Base-by-base conservation (phyloP, 2,888 invertebrate species). In the Eupeodes luniger region DNA sequence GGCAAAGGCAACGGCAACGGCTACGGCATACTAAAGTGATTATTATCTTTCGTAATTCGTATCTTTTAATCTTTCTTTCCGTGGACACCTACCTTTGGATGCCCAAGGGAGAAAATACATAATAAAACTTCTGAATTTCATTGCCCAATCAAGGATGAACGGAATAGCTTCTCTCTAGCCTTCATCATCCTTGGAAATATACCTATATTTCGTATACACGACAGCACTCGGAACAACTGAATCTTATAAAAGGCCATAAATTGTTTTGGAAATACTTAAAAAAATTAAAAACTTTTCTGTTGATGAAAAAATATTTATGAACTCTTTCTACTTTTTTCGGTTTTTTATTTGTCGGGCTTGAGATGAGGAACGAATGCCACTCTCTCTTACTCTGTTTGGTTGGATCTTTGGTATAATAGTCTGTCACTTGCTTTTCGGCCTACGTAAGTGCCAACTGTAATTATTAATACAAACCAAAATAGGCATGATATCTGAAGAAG, bases 11-110 rank as follows among this genome's bases (percentile, higher is more conserved):
- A 14, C 11, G 12, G 27, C 27, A 27, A 27, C 27, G 27, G 27
- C 27, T 27, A 27, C 27, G 27, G 67, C 47, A 70, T 55, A 75
- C 55, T 82, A 78, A 81, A 75, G 78, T 70, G 78, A 86, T 86
- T 86, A 86, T 79, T 86, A 86, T 79, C 74, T 69, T 69, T 79
- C 57, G 36, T 85, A 82, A 79, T 79, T 69, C 69, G 62, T 74
- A 78, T 62, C 78, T 57, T 47, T 66, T 77, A 49, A 77, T 80
- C 70, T 66, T 66, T 66, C 2, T 61, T 66, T 49, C 6, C 11
- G 11, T 14, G 59, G 34, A 72, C 72, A 72, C 59, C 72, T 72
- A 47, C 72, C 72, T 49, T 40, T 40, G 59, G 59, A 59, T 34
- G 34, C 57, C 34, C 34, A 44, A 59, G 49, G 69, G 47, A 34